Percentiles rank a stretch among this genome's conserved stretches.
Evolutionary conservation across 2,113 vertebrate genomes (phyloP).

Genomic region (Ciconia boyciana): DNA sequence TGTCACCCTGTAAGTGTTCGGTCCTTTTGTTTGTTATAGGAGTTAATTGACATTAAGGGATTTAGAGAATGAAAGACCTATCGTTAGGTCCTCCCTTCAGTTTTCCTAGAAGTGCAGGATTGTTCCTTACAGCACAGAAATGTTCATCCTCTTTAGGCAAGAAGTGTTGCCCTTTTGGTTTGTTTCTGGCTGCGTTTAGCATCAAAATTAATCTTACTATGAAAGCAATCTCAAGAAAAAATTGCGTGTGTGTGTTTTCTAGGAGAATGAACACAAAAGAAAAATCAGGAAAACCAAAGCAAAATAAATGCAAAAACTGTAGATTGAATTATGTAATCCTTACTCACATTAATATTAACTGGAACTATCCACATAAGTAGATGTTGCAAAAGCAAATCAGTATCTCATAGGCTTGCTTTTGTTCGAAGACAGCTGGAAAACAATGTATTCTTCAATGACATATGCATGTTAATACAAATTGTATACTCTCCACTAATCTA

Average conservation of each 20-base stretch:
- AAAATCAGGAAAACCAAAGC: not conserved
- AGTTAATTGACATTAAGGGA: not conserved
- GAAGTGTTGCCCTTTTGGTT: not conserved
- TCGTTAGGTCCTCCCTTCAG: not conserved
- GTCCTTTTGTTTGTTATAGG: not conserved
- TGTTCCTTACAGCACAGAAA: not conserved
- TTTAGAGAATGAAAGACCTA: not conserved
- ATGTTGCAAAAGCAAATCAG: not conserved
- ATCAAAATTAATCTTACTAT: not conserved
- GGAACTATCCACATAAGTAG: not conserved
- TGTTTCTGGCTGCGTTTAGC: constrained; percentile 17
- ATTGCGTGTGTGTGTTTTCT: not conserved
- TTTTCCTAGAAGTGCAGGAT: not conserved
- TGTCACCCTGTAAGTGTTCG: not conserved
- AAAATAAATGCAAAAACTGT: constrained; percentile 9
- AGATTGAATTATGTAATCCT: not conserved
- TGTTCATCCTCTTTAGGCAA: not conserved
- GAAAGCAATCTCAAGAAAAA: not conserved
- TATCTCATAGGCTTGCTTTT: constrained; percentile 14
- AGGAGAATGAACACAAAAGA: not conserved
- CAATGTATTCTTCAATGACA: constrained; percentile 55
- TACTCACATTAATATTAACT: not conserved
- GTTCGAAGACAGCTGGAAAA: constrained; percentile 52
- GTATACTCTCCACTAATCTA: constrained; percentile 65
- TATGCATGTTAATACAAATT: constrained; percentile 59